Percentiles rank a stretch among this genome's conserved stretches.
phyloP scores from a whole-genome alignment of 2,888 invertebrate species.

The Andricus curvator region DNA sequence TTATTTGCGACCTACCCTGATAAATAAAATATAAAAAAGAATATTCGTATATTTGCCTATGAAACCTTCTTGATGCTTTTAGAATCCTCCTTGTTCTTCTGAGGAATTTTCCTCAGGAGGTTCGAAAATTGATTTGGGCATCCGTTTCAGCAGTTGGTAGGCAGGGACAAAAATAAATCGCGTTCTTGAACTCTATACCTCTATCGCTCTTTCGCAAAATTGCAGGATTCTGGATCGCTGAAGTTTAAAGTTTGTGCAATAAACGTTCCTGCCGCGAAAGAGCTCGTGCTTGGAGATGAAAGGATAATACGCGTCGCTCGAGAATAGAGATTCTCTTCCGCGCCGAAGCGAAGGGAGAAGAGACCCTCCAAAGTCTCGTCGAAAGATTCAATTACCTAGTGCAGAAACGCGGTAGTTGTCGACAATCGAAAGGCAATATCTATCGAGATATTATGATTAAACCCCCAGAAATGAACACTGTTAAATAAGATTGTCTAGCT shows the following conservation, averaged over 20 bases:
- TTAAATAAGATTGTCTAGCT: not conserved
- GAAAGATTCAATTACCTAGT: slow-evolving; percentile 36
- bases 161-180: not conserved
- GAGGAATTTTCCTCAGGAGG: too few relatives aligned
- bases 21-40: too few relatives aligned
- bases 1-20: too few relatives aligned
- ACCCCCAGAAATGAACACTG: not conserved
- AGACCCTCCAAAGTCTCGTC: slow-evolving; percentile 34
- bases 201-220: not conserved
- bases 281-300: slow-evolving; percentile 26
- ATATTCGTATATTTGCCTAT: too few relatives aligned
- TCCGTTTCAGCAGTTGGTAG: not conserved
- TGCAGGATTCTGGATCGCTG: slow-evolving; percentile 18
- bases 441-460: slow-evolving; percentile 26
- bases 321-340: slow-evolving; percentile 45
- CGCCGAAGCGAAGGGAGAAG: slow-evolving; percentile 41
- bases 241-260: slow-evolving; percentile 36
- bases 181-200: slow-evolving; percentile 10
- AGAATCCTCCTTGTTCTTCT: too few relatives aligned
- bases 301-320: slow-evolving; percentile 45
- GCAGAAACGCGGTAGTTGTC: slow-evolving; percentile 8
- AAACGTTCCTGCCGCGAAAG: slow-evolving; percentile 35
- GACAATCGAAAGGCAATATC: slow-evolving; percentile 32
- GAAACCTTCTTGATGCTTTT: too few relatives aligned
- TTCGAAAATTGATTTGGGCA: not conserved